Evolutionary conservation across 2,797 vertebrate genomes (phyloP), one percentile per base, ranked within the genome.

Genomic region (Phyllotis vaccarum): DNA sequence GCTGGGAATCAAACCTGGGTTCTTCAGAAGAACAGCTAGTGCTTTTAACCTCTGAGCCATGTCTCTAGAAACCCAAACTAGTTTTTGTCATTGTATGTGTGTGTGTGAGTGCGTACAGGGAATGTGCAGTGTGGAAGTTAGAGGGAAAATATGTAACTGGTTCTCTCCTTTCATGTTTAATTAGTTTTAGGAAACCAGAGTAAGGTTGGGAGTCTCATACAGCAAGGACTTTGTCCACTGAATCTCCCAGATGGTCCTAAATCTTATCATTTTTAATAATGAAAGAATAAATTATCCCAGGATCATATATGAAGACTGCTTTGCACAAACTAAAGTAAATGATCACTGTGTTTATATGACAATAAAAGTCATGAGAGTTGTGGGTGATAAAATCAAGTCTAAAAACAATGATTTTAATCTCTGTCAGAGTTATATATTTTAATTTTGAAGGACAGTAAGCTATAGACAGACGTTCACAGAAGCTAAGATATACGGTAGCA

Each of bases 341-440:
- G 27, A 8, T 86, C 37, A 92, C 2, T 9, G 6, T 92, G 43
- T 81, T 93, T 90, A 29, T 56, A 82, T 75, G 60, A 93, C 5
- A 90, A 34, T 49, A 89, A 82, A n/a, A 72, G 58, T 43, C 56
- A 43, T 46, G 90, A 22, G 17, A 2, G 5, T 40, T 89, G 16
- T 40, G 22, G 1, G 10, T 90, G 43, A 89, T 68, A 66, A 93
- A 93, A 86, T 31, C n/a, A 96, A 94, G 29, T 54, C 29, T 86
- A 31, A 80, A 52, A 72, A 79, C 82, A 12, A 56, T 62, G 68
- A 60, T 85, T 93, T 85, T 81, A 21, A 1, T 91, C 93, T 94
- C 3, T 34, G 86, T 62, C 75, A 88, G 54, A 79, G 66, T 58
- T 85, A 60, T 7, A 37, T 8, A 88, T 22, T 95, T 95, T 90